phyloP scores from a whole-genome alignment of 2,797 vertebrate genomes.

The Anguilla anguilla region DNA sequence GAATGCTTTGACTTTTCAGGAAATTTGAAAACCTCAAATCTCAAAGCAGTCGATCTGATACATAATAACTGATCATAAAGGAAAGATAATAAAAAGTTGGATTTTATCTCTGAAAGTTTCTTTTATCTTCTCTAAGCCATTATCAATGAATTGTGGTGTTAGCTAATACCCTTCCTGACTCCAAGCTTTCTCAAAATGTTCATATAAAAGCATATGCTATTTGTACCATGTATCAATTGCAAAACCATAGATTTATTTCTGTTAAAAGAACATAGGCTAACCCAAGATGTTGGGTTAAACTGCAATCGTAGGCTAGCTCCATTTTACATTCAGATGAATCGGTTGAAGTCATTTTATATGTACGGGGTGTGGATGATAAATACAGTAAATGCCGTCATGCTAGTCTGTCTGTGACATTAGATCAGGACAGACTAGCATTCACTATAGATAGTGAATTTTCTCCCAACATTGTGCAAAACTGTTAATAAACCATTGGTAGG shows the following conservation, averaged over 20 bases:
- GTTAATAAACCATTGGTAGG: too few species aligned
- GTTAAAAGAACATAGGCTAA: not conserved
- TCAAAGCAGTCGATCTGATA: not conserved
- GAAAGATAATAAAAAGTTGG: constrained; percentile 3
- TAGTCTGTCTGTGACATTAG: too few species aligned
- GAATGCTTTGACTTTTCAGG: not conserved
- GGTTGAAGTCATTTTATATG: not conserved
- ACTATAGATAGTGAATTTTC: too few species aligned
- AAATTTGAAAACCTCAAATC: constrained; percentile 13
- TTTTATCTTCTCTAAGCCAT: not conserved
- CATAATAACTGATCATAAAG: not conserved
- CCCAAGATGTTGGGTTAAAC: not conserved
- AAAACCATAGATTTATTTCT: not conserved
- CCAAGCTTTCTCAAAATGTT: not conserved
- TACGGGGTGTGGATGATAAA: too few species aligned
- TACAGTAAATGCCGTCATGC: too few species aligned
- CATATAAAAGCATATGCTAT: not conserved
- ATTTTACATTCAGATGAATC: not conserved
- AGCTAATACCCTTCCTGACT: not conserved
- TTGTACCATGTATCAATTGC: not conserved
- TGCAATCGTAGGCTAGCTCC: not conserved
- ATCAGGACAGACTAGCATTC: too few species aligned
- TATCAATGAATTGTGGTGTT: not conserved
- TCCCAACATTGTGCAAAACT: too few species aligned
- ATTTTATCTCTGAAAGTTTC: not conserved